A percentile compares a stretch with the other conserved stretches of the same genome.
Conservation (phyloP, 2,888 invertebrate species). For the Lasius platythorax region DNA sequence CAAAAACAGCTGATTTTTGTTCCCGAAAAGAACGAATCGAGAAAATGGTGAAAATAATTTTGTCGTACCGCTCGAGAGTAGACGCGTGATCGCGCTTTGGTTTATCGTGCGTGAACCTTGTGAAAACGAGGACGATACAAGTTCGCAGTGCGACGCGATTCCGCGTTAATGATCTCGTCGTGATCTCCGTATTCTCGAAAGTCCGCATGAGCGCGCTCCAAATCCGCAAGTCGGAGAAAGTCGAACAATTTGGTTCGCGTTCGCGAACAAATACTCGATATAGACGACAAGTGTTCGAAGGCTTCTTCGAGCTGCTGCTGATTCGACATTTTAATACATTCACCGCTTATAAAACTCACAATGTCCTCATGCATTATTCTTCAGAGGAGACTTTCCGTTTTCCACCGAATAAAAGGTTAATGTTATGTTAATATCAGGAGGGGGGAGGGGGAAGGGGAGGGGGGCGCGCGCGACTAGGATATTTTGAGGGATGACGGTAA, state of each 20-base stretch:
- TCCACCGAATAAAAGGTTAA: conserved; percentile 36
- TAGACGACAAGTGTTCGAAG: conserved; percentile 7
- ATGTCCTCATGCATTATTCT: conserved; percentile 45
- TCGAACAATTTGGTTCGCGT: not conserved
- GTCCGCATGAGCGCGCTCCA: not conserved
- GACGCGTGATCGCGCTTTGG: not conserved
- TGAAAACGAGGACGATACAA: not conserved
- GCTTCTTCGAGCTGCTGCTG: conserved; percentile 11
- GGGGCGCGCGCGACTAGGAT: not conserved
- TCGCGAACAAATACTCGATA: conserved; percentile 23
- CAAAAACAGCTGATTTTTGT: not conserved
- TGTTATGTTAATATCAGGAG: conserved; percentile 43
- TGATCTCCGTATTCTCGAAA: conserved; percentile 5
- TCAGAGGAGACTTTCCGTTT: conserved; percentile 19
- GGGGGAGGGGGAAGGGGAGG: not conserved
- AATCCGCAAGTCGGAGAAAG: conserved; percentile 25
- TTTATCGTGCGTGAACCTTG: not conserved
- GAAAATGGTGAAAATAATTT: not conserved
- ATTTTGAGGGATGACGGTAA: conserved; percentile 33
- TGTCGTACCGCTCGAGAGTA: not conserved
- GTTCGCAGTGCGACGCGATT: not conserved
- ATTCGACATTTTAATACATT: conserved; percentile 48
- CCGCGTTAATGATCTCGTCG: conserved; percentile 2
- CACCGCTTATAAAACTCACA: conserved; percentile 43
- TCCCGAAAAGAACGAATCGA: not conserved